Evolutionary conservation across 2,113 vertebrate species (phyloP).

Genomic region (Sinocyclocheilus anshuiensis): DNA sequence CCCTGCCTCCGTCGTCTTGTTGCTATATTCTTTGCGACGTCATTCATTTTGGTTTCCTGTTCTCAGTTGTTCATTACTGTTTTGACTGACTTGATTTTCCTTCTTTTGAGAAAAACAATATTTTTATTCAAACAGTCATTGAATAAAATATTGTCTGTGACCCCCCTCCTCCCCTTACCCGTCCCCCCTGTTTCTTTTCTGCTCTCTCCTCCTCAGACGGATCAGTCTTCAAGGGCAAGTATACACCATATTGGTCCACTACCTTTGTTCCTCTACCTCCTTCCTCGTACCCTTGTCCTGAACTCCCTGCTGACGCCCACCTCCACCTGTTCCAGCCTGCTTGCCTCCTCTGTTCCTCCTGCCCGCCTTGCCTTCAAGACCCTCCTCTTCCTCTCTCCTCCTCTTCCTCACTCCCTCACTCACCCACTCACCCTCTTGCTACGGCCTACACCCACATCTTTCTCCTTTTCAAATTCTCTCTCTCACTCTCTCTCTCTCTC

Average conservation of each 20-base stretch:
- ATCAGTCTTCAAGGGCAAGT: constrained; percentile 99
- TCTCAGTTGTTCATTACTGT: constrained; percentile 77
- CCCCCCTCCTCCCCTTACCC: constrained; percentile 81
- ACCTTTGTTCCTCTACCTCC: constrained; percentile 75
- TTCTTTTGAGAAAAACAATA: constrained; percentile 91
- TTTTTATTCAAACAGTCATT: constrained; percentile 99
- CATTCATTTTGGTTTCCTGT: constrained; percentile 39
- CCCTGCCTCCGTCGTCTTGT: background rate
- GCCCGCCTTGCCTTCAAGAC: constrained; percentile 74
- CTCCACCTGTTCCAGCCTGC: constrained; percentile 82
- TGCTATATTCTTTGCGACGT: background rate
- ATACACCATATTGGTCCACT: constrained; percentile 98
- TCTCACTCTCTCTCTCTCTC: constrained; percentile 35
- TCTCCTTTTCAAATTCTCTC: constrained; percentile 33
- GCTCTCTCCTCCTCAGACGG: constrained; percentile 99
- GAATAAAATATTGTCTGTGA: constrained; percentile 99
- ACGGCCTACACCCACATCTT: constrained; percentile 47
- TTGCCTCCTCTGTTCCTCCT: constrained; percentile 73
- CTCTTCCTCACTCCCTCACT: constrained; percentile 70
- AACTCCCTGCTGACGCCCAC: constrained; percentile 59
- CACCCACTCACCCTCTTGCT: constrained; percentile 78
- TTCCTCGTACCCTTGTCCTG: constrained; percentile 60
- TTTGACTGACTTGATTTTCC: constrained; percentile 79
- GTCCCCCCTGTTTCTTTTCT: constrained; percentile 94
- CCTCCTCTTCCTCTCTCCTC: constrained; percentile 72